Base-by-base conservation (phyloP, 2,797 vertebrate species). In the Muscicapa comitata region DNA sequence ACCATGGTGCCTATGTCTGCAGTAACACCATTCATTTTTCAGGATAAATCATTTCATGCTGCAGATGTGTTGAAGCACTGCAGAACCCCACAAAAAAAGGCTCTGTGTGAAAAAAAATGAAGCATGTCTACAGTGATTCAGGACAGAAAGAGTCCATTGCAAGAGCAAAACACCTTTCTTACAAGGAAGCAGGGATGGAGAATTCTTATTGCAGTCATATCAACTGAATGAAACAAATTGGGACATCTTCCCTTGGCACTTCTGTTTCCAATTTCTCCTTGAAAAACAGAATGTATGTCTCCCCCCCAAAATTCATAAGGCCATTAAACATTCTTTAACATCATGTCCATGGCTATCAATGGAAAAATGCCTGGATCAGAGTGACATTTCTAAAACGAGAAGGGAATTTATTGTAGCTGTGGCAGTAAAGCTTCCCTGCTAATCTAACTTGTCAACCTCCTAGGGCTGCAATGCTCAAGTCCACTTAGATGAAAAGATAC, bases 251-350 rank as follows among this genome's bases (percentile, higher is more conserved):
- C 38, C 21, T 55, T 53, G 25, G 50, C 23, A 35, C 3, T 51
- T 92, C 79, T 94, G 74, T 86, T 96, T 94, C 61, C 21, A 94
- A 55, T 90, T 86, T 90, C 47, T 79, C n/a, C 28, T 84, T 57
- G 57, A 73, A 86, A 89, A 93, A 40, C 7, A 71, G 28, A 70
- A 92, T 73, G 6, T 48, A 16, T n/a, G 13, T 4, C 2, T 9
- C 4, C 9, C 10, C 10, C 4, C 2, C 10, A 24, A 53, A 37
- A 45, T 45, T 88, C 43, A 55, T 13, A 74, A 47, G 29, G 4
- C 37, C 5, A 66, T 74, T 67, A 86, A 95, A 53, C 2, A 6
- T 76, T 78, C 53, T 89, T 35, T 75, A 91, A 51, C 45, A 85
- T 23, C 51, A 86, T 11, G 9, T 45, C 70, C 70, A 74, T n/a